phyloP scores from a whole-genome alignment of 1,140 invertebrate species.

The Platyura marginata region DNA sequence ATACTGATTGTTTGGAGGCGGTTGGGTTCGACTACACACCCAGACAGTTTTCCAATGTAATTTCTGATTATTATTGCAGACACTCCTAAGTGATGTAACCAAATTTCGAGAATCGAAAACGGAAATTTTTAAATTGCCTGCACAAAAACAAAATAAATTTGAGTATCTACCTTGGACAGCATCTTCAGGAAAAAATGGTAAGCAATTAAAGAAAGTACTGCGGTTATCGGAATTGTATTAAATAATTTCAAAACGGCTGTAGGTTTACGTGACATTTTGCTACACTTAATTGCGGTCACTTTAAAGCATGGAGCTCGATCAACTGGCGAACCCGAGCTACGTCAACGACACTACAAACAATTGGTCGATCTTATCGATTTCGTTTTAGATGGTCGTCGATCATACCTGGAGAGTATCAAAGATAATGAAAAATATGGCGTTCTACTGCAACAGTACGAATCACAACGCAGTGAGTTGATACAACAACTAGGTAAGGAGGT shows the following conservation, averaged over 20 bases:
- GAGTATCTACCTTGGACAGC: conserved; percentile 51
- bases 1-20: too few species aligned
- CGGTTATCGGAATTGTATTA: too few species aligned
- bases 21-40: too few species aligned
- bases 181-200: conserved; percentile 27
- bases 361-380: conserved; percentile 53
- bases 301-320: conserved; percentile 35
- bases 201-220: too few species aligned
- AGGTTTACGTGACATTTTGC: conserved; percentile 31
- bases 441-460: conserved; percentile 43
- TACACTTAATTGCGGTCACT: conserved; percentile 25
- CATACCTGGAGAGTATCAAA: conserved; percentile 48
- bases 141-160: conserved; percentile 8
- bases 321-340: conserved; percentile 28
- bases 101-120: conserved; percentile 35
- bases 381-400: conserved; percentile 52
- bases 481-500: conserved; percentile 29
- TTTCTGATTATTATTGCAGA: conserved; percentile 16
- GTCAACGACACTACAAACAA: conserved; percentile 44
- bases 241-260: conserved; percentile 7
- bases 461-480: conserved; percentile 42
- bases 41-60: conserved; percentile 3
- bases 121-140: conserved; percentile 23
- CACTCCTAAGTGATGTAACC: conserved; percentile 34
- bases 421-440: conserved; percentile 34